phyloP scores from a whole-genome alignment of 2,888 invertebrate species.

The Heliconius cydno region DNA sequence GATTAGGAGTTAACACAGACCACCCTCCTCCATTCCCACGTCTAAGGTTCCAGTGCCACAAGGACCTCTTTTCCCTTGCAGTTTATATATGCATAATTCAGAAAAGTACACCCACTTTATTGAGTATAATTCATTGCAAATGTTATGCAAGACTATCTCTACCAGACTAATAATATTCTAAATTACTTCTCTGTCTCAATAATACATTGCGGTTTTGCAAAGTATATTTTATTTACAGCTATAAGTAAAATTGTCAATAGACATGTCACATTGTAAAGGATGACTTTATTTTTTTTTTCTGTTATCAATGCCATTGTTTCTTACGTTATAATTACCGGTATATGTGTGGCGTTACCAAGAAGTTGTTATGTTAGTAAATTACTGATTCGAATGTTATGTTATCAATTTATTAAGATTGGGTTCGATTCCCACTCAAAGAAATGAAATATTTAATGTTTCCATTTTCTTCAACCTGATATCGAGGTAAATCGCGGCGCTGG shows the following conservation, averaged over 20 bases:
- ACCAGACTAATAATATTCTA: neutral
- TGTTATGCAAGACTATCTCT: slow-evolving; percentile 15
- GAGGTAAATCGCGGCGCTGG: too few relatives aligned
- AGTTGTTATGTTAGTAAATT: neutral
- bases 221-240: neutral
- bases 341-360: neutral
- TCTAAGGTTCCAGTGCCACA: neutral
- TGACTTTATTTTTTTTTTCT: slow-evolving; percentile 1
- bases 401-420: neutral
- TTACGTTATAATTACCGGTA: slow-evolving; percentile 21
- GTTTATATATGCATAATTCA: neutral
- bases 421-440: neutral
- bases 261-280: neutral
- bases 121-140: slow-evolving; percentile 23
- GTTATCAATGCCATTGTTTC: slow-evolving; percentile 25
- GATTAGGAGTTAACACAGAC: too few relatives aligned
- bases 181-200: neutral
- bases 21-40: too few relatives aligned
- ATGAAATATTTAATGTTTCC: too few relatives aligned
- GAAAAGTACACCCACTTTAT: neutral
- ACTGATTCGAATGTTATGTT: neutral
- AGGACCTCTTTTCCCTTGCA: neutral
- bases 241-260: neutral
- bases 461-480: too few relatives aligned
- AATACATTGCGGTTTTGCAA: slow-evolving; percentile 13